Conservation (phyloP, 1,140 invertebrate species). For the Microplitis mediator region DNA sequence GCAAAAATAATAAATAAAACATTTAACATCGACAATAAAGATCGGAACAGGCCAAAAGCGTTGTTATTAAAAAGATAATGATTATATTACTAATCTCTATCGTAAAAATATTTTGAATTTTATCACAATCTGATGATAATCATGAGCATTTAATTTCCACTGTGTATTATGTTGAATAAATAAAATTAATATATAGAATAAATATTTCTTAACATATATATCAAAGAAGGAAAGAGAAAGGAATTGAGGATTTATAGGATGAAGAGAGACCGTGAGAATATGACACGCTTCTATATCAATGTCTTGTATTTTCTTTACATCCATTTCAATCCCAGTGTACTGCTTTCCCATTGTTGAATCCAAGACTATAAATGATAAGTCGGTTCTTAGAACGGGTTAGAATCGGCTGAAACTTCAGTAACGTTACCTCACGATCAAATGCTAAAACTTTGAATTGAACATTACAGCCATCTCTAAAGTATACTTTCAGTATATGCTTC, state of each 20-base stretch:
- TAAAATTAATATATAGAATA: background rate
- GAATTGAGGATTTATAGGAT: background rate
- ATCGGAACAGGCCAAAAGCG: no score
- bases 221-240: background rate
- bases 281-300: conserved; percentile 3
- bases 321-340: no score
- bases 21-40: no score
- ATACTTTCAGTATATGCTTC: background rate
- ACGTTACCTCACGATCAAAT: no score
- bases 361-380: conserved; percentile 13
- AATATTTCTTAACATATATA: background rate
- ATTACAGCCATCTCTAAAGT: no score
- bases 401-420: background rate
- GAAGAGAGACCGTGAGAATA: conserved; percentile 4
- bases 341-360: background rate
- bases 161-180: background rate
- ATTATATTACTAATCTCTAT: no score
- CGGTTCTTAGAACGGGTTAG: background rate
- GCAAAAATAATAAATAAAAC: no score
- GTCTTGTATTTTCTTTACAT: background rate
- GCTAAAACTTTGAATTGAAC: no score
- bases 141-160: no score
- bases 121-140: no score
- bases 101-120: no score
- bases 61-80: no score